Evolutionary conservation across 2,888 invertebrate species (phyloP), one percentile per base, ranked within the genome.

Genomic region (Rhagium mordax): DNA sequence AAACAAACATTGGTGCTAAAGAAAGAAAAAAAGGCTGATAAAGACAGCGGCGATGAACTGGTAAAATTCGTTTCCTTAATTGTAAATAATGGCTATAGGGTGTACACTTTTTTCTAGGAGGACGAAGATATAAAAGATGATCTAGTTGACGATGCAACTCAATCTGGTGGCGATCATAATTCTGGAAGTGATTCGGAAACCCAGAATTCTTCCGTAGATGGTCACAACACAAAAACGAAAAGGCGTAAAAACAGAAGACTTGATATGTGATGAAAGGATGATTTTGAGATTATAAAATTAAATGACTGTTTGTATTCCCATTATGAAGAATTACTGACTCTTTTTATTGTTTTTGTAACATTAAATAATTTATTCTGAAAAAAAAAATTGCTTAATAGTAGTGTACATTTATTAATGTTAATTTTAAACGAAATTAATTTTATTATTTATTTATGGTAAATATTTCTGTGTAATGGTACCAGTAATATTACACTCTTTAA

Each of bases 81-180:
- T 10, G 2, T 5, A 20, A 49, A 69, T 29, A 51, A 18, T 27
- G 48, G 15, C 41, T 18, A 48, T 33, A 7, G 2, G 16, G 15
- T 18, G 16, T 62, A n/a, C 48, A 49, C 72, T 60, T 51, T 76
- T 75, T 20, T 69, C 49, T 75, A 87, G 86, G 85, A 86, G 61
- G 90, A 92, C 86, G 92, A 92, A 81, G 89, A 92, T 76, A 89
- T 93, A 47, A 91, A 92, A 79, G 93, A 93, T 70, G 94, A 94
- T 83, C 89, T 94, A 0, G 89, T 93, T 0, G 94, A 94, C 78
- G 94, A 93, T 77, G 87, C 84, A 8, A 70, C 41, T 48, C 75
- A 78, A 24, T 76, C 77, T n/a, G 78, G 76, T 13, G 79, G 72
- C 1, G 79, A 77, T 0, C 74, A 60, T 18, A 71, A 77, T 49